These are phyloP conservation scores for Brachyalestes nurse DNA, from an alignment of 2,797 vertebrate genomes.

Conservation along the genomic window DNA sequence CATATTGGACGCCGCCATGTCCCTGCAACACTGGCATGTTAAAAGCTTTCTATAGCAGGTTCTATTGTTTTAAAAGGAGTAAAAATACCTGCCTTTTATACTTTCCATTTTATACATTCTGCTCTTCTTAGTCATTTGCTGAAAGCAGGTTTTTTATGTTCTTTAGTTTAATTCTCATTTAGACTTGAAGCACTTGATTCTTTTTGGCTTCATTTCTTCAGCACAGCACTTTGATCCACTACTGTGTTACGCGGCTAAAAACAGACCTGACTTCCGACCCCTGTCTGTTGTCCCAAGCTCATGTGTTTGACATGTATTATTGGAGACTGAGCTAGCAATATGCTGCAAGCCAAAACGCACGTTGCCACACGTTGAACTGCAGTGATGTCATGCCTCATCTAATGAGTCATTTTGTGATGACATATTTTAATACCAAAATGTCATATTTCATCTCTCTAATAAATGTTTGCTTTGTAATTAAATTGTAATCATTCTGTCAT, in stretches of 20 bases:
- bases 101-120: neutral
- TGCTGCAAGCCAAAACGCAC: neutral
- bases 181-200: neutral
- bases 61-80: neutral
- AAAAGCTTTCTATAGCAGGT: conserved; percentile 1
- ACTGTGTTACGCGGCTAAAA: neutral
- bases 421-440: conserved; percentile 38
- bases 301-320: neutral
- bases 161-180: neutral
- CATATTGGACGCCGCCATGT: conserved; percentile 29
- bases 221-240: neutral
- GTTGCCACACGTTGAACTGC: conserved; percentile 14
- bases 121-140: neutral
- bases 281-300: neutral
- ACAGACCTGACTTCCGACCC: neutral
- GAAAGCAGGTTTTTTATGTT: neutral
- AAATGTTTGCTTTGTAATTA: conserved; percentile 48
- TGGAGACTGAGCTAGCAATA: conserved; percentile 11
- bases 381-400: conserved; percentile 36
- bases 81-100: neutral
- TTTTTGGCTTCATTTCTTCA: neutral
- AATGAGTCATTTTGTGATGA: conserved; percentile 42
- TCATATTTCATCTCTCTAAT: conserved; percentile 44
- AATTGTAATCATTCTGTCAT: conserved; percentile 31
- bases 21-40: neutral